phyloP scores from a whole-genome alignment of 1,140 invertebrate genomes.

The Melipona quadrifasciata region DNA sequence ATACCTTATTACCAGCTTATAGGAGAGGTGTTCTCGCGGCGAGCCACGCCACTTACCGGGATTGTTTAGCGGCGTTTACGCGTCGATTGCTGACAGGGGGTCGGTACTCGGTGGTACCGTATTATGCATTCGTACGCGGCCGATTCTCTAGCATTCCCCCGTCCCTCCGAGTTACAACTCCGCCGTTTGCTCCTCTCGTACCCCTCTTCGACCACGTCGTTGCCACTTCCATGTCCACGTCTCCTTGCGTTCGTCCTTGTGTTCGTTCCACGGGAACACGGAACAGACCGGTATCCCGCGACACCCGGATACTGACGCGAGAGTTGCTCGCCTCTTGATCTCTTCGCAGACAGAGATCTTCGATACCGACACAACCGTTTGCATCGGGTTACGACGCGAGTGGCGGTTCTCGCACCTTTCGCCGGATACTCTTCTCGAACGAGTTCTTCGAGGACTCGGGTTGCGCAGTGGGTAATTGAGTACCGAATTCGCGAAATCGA shows the following conservation, averaged over 20 bases:
- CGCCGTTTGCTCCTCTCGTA: not conserved
- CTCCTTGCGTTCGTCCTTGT: not conserved
- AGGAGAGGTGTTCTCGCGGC: slow-evolving; percentile 58
- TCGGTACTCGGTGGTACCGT: slow-evolving; percentile 40
- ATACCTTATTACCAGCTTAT: slow-evolving; percentile 65
- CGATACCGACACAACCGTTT: slow-evolving; percentile 41
- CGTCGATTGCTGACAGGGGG: slow-evolving; percentile 66
- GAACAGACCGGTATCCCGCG: slow-evolving; percentile 36
- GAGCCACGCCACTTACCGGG: slow-evolving; percentile 62
- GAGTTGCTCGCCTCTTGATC: slow-evolving; percentile 47
- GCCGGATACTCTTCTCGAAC: not conserved
- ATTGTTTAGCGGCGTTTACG: slow-evolving; percentile 73
- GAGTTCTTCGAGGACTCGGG: too few relatives aligned
- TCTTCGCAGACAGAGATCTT: slow-evolving; percentile 50
- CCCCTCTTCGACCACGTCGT: not conserved
- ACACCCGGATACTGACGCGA: slow-evolving; percentile 43
- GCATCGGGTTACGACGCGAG: slow-evolving; percentile 38
- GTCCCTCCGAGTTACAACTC: not conserved
- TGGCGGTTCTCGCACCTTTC: not conserved
- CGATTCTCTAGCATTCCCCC: slow-evolving; percentile 10
- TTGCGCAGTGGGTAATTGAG: not conserved
- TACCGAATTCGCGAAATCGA: not conserved
- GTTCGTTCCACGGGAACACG: slow-evolving; percentile 36
- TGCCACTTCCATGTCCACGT: not conserved
- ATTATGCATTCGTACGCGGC: slow-evolving; percentile 48